A percentile compares a stretch with the other conserved stretches of the same genome.
phyloP scores from a whole-genome alignment of 1,140 invertebrate genomes.

The Copidosoma floridanum region DNA sequence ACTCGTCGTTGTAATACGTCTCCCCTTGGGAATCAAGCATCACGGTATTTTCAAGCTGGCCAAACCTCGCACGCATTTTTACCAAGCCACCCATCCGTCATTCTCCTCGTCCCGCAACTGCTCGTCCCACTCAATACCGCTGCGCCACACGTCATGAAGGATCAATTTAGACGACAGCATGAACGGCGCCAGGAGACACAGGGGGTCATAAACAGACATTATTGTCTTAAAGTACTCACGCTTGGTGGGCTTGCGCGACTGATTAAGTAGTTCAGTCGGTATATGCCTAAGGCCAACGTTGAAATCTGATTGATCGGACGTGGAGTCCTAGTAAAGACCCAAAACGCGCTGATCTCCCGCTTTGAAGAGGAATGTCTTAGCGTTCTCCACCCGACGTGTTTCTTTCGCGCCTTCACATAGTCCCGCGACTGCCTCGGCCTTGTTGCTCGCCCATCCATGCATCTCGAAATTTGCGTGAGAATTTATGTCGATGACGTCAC shows the following conservation, averaged over 20 bases:
- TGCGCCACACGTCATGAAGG: neutral
- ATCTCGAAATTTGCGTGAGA: neutral
- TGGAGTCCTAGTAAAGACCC: neutral
- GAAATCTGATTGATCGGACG: neutral
- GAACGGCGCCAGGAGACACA: neutral
- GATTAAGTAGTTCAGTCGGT: neutral
- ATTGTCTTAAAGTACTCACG: no score
- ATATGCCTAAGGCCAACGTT: neutral
- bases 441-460: neutral
- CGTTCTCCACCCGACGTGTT: neutral
- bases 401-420: no score
- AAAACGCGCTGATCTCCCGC: neutral
- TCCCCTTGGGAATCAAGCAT: neutral
- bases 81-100: constrained; percentile 14
- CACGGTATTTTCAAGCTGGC: neutral
- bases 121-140: neutral
- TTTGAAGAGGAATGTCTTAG: neutral
- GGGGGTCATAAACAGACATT: neutral
- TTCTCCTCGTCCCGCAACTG: neutral
- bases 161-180: neutral
- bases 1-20: neutral
- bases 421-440: no score
- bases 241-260: neutral
- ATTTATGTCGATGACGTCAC: constrained; percentile 12
- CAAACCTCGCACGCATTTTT: neutral